These are phyloP conservation scores for Microtus montanus DNA, from an alignment of 2,113 vertebrate genomes.

Conservation along the genomic window DNA sequence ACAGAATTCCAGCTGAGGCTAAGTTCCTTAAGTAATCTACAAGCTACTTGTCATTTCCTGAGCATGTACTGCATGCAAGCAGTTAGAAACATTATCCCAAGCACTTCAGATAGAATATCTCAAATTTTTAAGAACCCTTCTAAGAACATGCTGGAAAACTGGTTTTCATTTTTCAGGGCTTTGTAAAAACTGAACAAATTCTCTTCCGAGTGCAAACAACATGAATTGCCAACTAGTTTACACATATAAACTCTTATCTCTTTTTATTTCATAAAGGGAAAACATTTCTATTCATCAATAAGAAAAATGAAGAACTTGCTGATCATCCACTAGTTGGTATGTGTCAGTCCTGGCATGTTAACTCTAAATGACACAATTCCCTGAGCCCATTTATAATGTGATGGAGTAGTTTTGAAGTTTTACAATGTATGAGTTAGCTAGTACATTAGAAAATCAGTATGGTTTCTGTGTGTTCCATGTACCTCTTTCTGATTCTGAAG, in stretches of 20 bases:
- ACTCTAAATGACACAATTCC: background rate
- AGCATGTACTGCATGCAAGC: background rate
- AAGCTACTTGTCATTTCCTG: background rate
- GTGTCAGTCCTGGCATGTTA: background rate
- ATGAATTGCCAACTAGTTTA: background rate
- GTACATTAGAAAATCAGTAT: background rate
- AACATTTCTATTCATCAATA: background rate
- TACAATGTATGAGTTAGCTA: background rate
- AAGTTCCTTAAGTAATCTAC: background rate
- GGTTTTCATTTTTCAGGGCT: background rate
- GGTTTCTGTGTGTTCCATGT: background rate
- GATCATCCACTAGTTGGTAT: background rate
- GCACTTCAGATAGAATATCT: background rate
- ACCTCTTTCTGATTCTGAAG: conserved; percentile 39
- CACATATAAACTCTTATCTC: background rate
- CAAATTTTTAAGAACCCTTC: background rate
- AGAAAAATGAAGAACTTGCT: background rate
- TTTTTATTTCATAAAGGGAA: background rate
- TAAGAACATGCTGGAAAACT: background rate
- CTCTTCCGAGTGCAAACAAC: background rate
- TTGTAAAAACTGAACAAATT: background rate
- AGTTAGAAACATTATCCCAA: background rate
- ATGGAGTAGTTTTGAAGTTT: conserved; percentile 14
- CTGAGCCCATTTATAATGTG: background rate
- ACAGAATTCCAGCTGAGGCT: background rate